phyloP scores from a whole-genome alignment of 1,140 invertebrate genomes.

The Zaprionus ornatus region DNA sequence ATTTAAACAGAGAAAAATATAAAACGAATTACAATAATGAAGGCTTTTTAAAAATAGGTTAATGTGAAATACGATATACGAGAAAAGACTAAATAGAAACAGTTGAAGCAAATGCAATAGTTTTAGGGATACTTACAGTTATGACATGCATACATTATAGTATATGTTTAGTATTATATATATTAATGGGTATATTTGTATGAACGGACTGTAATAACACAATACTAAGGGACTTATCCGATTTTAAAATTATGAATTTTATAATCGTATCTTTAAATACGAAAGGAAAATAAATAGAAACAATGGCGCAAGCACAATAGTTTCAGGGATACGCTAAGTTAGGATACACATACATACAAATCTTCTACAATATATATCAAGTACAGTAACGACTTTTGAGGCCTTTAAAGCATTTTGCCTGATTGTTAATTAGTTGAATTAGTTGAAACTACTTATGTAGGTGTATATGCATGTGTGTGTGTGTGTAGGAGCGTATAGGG shows the following conservation, averaged over 20 bases:
- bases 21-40: background rate
- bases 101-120: background rate
- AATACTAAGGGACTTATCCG: too few relatives aligned
- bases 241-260: too few relatives aligned
- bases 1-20: background rate
- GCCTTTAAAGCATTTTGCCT: background rate
- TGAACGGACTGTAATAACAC: too few relatives aligned
- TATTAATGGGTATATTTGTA: too few relatives aligned
- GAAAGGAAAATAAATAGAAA: too few relatives aligned
- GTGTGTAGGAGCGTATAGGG: background rate
- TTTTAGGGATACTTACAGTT: background rate
- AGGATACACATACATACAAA: too few relatives aligned
- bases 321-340: too few relatives aligned
- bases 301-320: too few relatives aligned
- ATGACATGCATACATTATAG: background rate
- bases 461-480: background rate
- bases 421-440: too few relatives aligned
- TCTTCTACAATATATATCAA: background rate
- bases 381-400: background rate
- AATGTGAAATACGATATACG: background rate
- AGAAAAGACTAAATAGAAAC: background rate
- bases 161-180: too few relatives aligned
- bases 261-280: too few relatives aligned
- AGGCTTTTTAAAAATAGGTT: background rate
- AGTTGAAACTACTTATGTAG: background rate